Evolutionary conservation across 2,113 vertebrate genomes (phyloP).

Genomic region (Empidonax traillii): DNA sequence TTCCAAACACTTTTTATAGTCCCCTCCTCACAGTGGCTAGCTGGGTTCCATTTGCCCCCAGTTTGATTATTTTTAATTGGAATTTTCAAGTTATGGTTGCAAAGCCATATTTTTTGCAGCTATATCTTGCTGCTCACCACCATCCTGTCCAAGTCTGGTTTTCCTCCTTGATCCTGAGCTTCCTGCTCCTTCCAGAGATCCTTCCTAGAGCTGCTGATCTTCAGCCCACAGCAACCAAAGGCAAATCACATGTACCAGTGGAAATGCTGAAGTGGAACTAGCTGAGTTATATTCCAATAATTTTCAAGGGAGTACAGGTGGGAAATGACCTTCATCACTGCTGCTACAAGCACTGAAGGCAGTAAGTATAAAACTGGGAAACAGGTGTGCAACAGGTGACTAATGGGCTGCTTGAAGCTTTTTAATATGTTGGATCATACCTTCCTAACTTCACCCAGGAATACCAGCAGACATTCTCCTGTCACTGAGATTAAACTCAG

Average conservation of each 20-base stretch:
- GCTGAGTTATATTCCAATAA: not conserved
- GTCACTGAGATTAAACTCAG: not conserved
- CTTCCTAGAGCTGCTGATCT: not conserved
- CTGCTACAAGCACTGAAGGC: not conserved
- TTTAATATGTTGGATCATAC: not conserved
- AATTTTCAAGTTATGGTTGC: not conserved
- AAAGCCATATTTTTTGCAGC: not conserved
- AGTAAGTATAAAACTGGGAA: not conserved
- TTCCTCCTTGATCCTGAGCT: not conserved
- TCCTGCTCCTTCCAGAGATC: not conserved
- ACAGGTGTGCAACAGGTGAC: not conserved
- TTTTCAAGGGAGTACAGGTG: not conserved
- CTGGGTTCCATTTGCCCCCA: not conserved
- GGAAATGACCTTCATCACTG: not conserved
- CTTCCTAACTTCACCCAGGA: not conserved
- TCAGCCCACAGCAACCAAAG: not conserved
- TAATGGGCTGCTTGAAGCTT: not conserved
- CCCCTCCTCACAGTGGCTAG: not conserved
- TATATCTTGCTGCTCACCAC: not conserved
- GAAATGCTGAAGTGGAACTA: not conserved
- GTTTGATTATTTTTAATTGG: not conserved
- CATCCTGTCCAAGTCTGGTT: not conserved
- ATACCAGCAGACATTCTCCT: not conserved
- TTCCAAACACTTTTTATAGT: not conserved
- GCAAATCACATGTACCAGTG: fast-evolving